Evolutionary conservation across 2,797 vertebrate species (phyloP).

Genomic region (Darevskia nairensis): DNA sequence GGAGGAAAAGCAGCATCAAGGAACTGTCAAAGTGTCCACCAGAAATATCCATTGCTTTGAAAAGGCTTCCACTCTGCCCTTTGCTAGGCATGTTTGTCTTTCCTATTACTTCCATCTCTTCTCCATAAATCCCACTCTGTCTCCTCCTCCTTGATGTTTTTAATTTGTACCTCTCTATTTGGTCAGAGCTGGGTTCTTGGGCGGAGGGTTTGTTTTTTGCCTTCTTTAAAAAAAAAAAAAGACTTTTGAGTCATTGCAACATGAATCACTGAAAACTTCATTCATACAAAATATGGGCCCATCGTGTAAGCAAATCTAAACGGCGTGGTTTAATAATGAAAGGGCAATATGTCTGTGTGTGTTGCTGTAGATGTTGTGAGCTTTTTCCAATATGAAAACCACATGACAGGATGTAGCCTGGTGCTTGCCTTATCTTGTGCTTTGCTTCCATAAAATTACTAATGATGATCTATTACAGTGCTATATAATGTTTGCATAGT

Average conservation of each 20-base stretch:
- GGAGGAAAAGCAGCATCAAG: constrained; percentile 60
- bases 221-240: not conserved
- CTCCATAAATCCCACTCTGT: constrained; percentile 60
- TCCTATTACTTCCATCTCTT: constrained; percentile 74
- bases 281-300: constrained; percentile 30
- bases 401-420: constrained; percentile 50
- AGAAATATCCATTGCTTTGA: constrained; percentile 66
- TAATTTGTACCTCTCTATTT: constrained; percentile 65
- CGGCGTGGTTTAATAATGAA: constrained; percentile 49
- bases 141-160: constrained; percentile 62
- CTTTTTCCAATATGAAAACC: constrained; percentile 45
- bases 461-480: constrained; percentile 18
- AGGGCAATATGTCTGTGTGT: constrained; percentile 4
- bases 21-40: constrained; percentile 68
- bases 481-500: not conserved
- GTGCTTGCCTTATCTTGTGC: constrained; percentile 28
- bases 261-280: constrained; percentile 42
- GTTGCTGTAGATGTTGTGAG: not conserved
- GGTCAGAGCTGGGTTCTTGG: not conserved
- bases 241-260: constrained; percentile 39
- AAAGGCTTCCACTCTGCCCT: constrained; percentile 70
- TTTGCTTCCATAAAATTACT: constrained; percentile 37
- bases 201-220: not conserved
- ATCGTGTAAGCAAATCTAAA: constrained; percentile 13
- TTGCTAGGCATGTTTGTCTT: constrained; percentile 71